These are phyloP conservation scores for Cephus rjabovi DNA, from an alignment of 2,888 invertebrate species.

Conservation along the genomic window DNA sequence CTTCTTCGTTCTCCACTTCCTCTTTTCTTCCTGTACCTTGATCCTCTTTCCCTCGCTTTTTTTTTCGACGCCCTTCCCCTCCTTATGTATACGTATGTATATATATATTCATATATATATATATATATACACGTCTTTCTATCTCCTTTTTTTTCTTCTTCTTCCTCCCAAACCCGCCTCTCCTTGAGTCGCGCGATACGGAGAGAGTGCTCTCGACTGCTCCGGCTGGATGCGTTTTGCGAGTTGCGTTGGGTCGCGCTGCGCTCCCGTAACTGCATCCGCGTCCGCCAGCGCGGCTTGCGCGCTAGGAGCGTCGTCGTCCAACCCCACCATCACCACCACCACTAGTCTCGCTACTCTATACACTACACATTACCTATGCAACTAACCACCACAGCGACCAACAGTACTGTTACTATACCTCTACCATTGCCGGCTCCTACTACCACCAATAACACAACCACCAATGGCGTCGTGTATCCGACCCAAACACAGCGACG, in stretches of 20 bases:
- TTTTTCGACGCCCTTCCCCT: not conserved
- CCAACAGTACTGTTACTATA: constrained; percentile 18
- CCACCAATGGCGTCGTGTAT: constrained; percentile 11
- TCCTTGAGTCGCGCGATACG: constrained; percentile 9
- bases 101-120: too few relatives aligned
- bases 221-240: constrained; percentile 38
- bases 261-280: constrained; percentile 67
- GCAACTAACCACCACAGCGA: constrained; percentile 12
- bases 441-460: constrained; percentile 23
- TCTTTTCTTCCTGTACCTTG: constrained; percentile 18
- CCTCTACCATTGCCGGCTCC: constrained; percentile 23
- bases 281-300: constrained; percentile 62
- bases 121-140: not conserved
- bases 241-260: constrained; percentile 65
- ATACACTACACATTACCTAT: constrained; percentile 1
- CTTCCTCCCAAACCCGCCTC: not conserved
- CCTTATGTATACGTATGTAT: not conserved
- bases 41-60: constrained; percentile 7
- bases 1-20: constrained; percentile 22
- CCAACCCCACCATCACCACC: constrained; percentile 47
- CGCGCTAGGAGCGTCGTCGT: constrained; percentile 64
- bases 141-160: not conserved
- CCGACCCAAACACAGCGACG: constrained; percentile 3
- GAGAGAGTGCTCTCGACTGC: constrained; percentile 34
- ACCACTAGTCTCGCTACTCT: constrained; percentile 3